Base-by-base conservation (phyloP, 23 tunicate genomes). In the Halocynthia aurantium region DNA sequence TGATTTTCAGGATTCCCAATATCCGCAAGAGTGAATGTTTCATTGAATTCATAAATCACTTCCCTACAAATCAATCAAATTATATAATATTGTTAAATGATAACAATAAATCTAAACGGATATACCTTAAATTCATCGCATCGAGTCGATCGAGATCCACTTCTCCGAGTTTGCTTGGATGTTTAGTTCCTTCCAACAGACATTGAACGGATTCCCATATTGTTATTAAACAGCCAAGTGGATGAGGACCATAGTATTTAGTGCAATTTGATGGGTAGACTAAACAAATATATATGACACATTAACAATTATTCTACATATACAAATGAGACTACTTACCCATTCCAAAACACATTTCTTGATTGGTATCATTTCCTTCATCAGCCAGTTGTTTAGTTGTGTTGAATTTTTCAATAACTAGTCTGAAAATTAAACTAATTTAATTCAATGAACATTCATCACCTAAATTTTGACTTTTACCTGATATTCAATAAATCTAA, bases 271-370 rank as follows among this genome's bases (percentile, higher is more conserved):
- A 22, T 18, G 51, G 73, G 10, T 69, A 18, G 2, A 50, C 73
- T 69, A 1, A 7, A 21, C n/a, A 69, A 69, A 69, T 8, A 69
- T 18, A 69, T 8, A 69, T 21, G 9, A 54, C 51, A n/a, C 52
- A 17, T 7, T 17, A 31, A 50, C 52, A 10, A 50, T 69, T 15
- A 50, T n/a, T 15, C 44, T 31, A 63, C 10, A 69, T n/a, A 13
- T 54, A 69, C 8, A 69, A 15, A 69, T 10, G 8, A 69, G 52
- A 0, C 52, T 10, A 31, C 15, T 69, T 7, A 69, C 73, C 51
- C 10, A 69, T 18, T 69, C 73, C 73, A 69, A 69, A 69, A 69
- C 73, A 69, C 2, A 7, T 69, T 7, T 50, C 54, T 54, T 69
- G 73, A n/a, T n/a, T 54, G 52, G 52, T 31, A 4, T 53, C 10